Conservation (phyloP, 2,797 vertebrate genomes). For the Bovichtus diacanthus region DNA sequence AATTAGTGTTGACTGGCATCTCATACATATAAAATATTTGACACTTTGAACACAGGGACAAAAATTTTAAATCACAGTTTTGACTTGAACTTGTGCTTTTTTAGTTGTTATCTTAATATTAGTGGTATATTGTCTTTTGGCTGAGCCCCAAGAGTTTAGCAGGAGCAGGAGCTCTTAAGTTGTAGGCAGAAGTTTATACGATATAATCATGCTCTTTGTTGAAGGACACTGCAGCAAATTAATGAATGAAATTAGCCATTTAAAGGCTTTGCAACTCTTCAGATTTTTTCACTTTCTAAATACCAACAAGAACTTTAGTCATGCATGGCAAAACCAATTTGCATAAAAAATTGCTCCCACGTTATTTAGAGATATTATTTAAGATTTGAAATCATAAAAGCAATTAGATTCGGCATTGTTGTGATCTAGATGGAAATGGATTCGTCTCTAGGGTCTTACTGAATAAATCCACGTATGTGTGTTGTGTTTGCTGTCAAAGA, state of each 20-base stretch:
- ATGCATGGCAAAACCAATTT: slow-evolving; percentile 5
- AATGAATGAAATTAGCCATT: slow-evolving; percentile 34
- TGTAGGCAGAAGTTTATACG: slow-evolving; percentile 4
- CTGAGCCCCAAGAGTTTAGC: slow-evolving; percentile 20
- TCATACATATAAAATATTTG: slow-evolving; percentile 33
- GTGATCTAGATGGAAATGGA: slow-evolving; percentile 23
- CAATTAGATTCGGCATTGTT: slow-evolving; percentile 45
- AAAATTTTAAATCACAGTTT: slow-evolving; percentile 48
- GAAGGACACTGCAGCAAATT: slow-evolving; percentile 44
- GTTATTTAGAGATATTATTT: slow-evolving; percentile 45
- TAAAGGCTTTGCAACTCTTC: slow-evolving; percentile 42
- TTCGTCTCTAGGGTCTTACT: neutral
- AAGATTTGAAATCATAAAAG: slow-evolving; percentile 24
- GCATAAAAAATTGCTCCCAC: slow-evolving; percentile 45
- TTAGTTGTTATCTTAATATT: slow-evolving; percentile 27
- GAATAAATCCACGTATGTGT: slow-evolving; percentile 10
- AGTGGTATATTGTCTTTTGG: slow-evolving; percentile 39
- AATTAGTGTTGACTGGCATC: slow-evolving; percentile 6
- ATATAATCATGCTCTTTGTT: no score
- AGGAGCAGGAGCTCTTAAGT: slow-evolving; percentile 22
- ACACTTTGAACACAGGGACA: slow-evolving; percentile 43
- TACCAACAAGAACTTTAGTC: slow-evolving; percentile 15
- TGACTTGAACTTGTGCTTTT: slow-evolving; percentile 47
- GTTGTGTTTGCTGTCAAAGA: slow-evolving; percentile 46
- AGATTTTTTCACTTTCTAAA: slow-evolving; percentile 4